These are phyloP conservation scores for Pseudorhiza aurosa DNA, from an alignment of 30 jellyfish, hydroid and myxozoan genomes.

Conservation along the genomic window DNA sequence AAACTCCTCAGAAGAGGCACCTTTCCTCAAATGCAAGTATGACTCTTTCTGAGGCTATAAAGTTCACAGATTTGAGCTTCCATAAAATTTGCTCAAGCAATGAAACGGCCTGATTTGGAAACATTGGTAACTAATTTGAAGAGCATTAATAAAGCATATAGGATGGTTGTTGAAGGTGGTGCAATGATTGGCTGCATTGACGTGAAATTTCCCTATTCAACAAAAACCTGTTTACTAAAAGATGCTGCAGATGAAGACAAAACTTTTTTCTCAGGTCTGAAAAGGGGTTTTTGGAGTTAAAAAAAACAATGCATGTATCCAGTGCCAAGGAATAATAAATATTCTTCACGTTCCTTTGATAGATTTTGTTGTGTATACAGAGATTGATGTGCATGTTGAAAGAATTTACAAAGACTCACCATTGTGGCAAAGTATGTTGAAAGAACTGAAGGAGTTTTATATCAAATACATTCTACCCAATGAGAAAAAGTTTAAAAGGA, in stretches of 20 bases:
- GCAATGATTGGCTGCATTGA: conserved; percentile 25
- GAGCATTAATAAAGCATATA: conserved; percentile 11
- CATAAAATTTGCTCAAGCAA: conserved; percentile 7
- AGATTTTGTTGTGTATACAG: conserved; percentile 68
- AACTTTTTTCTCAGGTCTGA: conserved; percentile 40
- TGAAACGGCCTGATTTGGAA: neutral
- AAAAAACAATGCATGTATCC: conserved; percentile 31
- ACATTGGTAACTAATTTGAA: neutral
- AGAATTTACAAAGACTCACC: conserved; percentile 8
- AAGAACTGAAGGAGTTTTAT: conserved; percentile 34
- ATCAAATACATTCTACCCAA: conserved; percentile 6
- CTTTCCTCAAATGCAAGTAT: conserved; percentile 2
- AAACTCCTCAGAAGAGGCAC: conserved; percentile 21
- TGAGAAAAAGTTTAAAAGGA: too few species aligned
- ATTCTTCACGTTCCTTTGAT: conserved; percentile 28
- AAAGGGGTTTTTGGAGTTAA: too few species aligned
- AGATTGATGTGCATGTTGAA: conserved; percentile 35
- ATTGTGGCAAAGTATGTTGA: conserved; percentile 50
- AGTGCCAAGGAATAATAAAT: conserved; percentile 66
- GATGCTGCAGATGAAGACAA: conserved; percentile 43
- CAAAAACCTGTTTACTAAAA: conserved; percentile 1
- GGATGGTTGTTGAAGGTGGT: neutral
- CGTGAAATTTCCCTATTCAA: conserved; percentile 54
- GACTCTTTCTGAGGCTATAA: conserved; percentile 18
- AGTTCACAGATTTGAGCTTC: conserved; percentile 4